These are phyloP conservation scores for Criorhina ranunculi DNA, from an alignment of 2,888 invertebrate genomes.

Conservation along the genomic window DNA sequence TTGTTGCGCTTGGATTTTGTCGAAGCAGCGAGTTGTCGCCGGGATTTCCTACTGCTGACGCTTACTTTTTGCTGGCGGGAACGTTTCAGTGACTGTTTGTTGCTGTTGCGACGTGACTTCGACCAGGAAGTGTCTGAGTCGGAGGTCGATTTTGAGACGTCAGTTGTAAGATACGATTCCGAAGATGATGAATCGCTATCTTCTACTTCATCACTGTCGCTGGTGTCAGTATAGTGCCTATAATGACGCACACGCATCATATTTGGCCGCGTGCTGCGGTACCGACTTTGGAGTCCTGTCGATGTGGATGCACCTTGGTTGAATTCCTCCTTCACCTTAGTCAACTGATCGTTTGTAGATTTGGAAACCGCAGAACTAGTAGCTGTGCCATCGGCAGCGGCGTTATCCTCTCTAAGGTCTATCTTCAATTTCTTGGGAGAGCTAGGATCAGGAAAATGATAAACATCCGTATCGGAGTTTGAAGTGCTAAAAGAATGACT, in stretches of 20 bases:
- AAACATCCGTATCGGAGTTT: constrained; percentile 58
- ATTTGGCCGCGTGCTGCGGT: constrained; percentile 43
- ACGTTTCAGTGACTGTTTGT: constrained; percentile 71
- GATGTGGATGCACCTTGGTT: constrained; percentile 82
- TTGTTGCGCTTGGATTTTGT: constrained; percentile 54
- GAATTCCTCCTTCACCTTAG: constrained; percentile 78
- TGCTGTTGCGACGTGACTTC: constrained; percentile 61
- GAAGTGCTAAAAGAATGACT: constrained; percentile 70
- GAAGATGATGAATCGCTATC: constrained; percentile 49
- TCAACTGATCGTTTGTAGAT: constrained; percentile 28
- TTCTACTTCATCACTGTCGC: constrained; percentile 59
- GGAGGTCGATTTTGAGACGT: constrained; percentile 41
- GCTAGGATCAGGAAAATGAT: constrained; percentile 31
- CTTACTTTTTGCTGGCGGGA: constrained; percentile 68
- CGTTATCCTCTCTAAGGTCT: constrained; percentile 18
- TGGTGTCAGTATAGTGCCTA: constrained; percentile 29
- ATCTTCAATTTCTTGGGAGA: constrained; percentile 55
- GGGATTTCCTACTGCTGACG: constrained; percentile 50
- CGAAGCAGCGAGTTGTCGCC: constrained; percentile 40
- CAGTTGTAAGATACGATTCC: constrained; percentile 37
- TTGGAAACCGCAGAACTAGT: constrained; percentile 14
- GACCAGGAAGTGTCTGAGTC: constrained; percentile 70
- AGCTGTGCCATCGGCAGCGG: constrained; percentile 30
- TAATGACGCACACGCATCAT: constrained; percentile 32
- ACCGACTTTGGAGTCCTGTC: constrained; percentile 79